A percentile compares a stretch with the other conserved stretches of the same genome.
Evolutionary conservation across 2,888 invertebrate genomes (phyloP).

Genomic region (Muschampia plurimacula): DNA sequence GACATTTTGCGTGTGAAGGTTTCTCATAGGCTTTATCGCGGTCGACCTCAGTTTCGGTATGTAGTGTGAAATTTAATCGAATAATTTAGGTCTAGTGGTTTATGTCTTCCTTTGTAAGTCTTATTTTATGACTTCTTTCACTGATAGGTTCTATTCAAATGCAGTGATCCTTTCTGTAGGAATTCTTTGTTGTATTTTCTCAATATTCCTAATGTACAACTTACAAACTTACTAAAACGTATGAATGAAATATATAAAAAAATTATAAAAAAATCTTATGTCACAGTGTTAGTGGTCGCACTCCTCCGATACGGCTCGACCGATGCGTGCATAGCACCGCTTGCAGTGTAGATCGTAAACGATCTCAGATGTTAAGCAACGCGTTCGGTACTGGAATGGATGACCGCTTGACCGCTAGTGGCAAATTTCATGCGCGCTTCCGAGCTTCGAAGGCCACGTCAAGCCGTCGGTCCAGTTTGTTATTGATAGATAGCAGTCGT

Average conservation of each 20-base stretch:
- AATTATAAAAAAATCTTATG: no score
- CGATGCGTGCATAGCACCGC: no score
- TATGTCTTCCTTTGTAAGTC: conserved; percentile 26
- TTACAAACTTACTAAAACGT: not conserved
- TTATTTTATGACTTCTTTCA: conserved; percentile 12
- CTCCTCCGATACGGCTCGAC: no score
- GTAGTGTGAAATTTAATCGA: conserved; percentile 28
- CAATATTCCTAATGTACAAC: conserved; percentile 6
- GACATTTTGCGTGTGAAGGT: conserved; percentile 38
- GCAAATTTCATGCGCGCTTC: no score
- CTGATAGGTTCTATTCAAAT: conserved; percentile 15
- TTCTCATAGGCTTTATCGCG: conserved; percentile 41
- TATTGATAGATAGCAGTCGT: no score
- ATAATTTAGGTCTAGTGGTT: conserved; percentile 22
- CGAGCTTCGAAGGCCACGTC: no score
- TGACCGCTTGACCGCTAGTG: no score
- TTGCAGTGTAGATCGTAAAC: no score
- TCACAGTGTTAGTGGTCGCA: no score
- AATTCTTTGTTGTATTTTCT: conserved; percentile 14
- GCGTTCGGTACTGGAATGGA: no score
- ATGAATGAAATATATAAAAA: not conserved
- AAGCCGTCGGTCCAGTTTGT: no score
- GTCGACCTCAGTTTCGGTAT: conserved; percentile 25
- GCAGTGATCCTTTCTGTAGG: conserved; percentile 5
- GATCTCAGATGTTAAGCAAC: no score